Evolutionary conservation across 2,113 vertebrate genomes (phyloP), one percentile per base, ranked within the genome.

Genomic region (Opisthocomus hoazin): DNA sequence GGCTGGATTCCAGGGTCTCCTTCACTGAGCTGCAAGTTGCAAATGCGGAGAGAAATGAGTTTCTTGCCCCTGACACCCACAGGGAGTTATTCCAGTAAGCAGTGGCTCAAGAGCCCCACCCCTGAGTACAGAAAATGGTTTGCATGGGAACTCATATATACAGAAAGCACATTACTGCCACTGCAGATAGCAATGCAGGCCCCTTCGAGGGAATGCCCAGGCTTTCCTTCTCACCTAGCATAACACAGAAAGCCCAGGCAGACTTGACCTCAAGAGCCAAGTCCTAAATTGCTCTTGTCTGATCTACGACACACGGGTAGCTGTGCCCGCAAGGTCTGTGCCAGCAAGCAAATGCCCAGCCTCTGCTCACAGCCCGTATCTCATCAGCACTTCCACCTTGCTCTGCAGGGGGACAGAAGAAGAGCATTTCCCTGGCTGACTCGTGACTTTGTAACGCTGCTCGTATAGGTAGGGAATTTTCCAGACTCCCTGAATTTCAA

Each of bases 1-100:
- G 96, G 96, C 97, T 97, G 91, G 96, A 97, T 89, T 99, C 98
- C 83, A 98, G 97, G 34, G 87, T 96, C 57, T 97, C 97, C 15
- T 97, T 98, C 75, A 90, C 84, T 27, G 95, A 97, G 84, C 99
- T 99, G 89, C 51, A 82, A 87, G 60, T 70, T 21, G 54, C 2
- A 61, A 41, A 79, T 6, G 80, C 0, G 1, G 20, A 93, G 36
- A 81, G 26, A 57, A 37, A 51, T 51, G 12, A 90, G 14, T 24
- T n/a, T 37, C 61, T 79, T 68, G 51, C 22, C 54, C 57, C 84
- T 60, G 36, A 65, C 13, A 39, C 7, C 12, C 64, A 34, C 36
- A 51, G 64, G 11, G 17, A 6, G 5, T 19, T 43, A 23, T 12
- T 89, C 41, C 64, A 48, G 36, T 18, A n/a, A 11, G 12, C 75